Percentiles rank a stretch among this genome's conserved stretches.
Evolutionary conservation across 2,888 invertebrate species (phyloP).

Genomic region (Heliconius sara): DNA sequence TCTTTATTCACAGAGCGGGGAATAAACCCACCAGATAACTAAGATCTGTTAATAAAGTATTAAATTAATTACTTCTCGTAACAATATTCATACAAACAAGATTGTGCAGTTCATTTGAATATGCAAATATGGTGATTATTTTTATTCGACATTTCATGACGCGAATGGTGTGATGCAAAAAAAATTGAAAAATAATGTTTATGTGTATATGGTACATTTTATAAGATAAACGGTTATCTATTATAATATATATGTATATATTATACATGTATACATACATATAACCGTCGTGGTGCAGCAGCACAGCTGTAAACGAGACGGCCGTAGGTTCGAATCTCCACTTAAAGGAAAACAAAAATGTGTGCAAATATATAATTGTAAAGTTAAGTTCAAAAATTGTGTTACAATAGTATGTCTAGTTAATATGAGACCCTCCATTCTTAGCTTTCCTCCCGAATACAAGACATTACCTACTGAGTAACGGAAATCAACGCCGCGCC

Average conservation of each 20-base stretch:
- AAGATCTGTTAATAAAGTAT: neutral
- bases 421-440: no score
- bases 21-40: neutral
- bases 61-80: neutral
- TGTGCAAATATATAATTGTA: no score
- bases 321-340: no score
- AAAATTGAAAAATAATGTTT: slow-evolving; percentile 56
- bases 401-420: no score
- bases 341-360: no score
- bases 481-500: no score
- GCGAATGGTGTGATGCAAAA: slow-evolving; percentile 67
- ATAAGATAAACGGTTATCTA: slow-evolving; percentile 28
- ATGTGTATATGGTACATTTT: slow-evolving; percentile 53
- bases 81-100: slow-evolving; percentile 35
- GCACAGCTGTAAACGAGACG: no score
- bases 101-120: slow-evolving; percentile 36
- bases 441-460: no score
- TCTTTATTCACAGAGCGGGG: neutral
- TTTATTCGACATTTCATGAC: slow-evolving; percentile 67
- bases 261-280: no score
- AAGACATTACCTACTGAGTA: no score
- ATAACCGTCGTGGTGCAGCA: no score
- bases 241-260: neutral
- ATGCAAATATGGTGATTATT: slow-evolving; percentile 57
- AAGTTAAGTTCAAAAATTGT: no score